Base-by-base conservation (phyloP, 2,113 vertebrate species). In the Mustela nigripes region DNA sequence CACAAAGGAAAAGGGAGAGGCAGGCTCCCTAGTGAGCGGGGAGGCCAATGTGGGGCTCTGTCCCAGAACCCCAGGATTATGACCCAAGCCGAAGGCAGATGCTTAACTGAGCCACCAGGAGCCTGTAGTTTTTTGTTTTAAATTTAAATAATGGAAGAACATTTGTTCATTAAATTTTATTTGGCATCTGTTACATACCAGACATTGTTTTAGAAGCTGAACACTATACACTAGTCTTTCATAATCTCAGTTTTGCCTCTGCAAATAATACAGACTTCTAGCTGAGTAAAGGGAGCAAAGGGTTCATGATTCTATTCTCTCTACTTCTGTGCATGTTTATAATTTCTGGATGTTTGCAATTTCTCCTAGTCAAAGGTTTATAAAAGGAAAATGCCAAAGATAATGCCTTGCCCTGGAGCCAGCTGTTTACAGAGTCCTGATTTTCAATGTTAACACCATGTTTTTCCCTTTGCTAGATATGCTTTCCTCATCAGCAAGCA, bases 401-500 rank as follows among this genome's bases (percentile, higher is more conserved):
- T 28, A 45, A 4, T 33, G 6, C 48, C 36, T 74, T 14, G 6
- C 31, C 36, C 12, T 16, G 16, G 19, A 58, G n/a, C 28, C 50
- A 69, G 15, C 2, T 67, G n/a, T 95, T 33, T 73, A 16, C 12
- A n/a, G 26, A 53, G 8, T 86, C 63, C 6, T 36, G 39, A 31
- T 92, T 84, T 62, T 50, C 33, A 18, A 16, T 74, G 5, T 45
- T 39, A 83, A 73, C 16, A 42, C 16, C 45, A 1, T 60, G 5
- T 62, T 91, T 97, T 92, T 88, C 53, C 65, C 62, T 60, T 79
- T 67, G 45, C 18, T 96, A 99, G 99, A 99, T 63, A 95, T 98
- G 58, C 96, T 93, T 89, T 98, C 99, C 97, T 97, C 98, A 53
- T 97, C 98, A 69, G 97, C 98, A 63, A 98, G 97, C 97, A 99